phyloP scores from a whole-genome alignment of 2,797 vertebrate species.

The Craterocephalus amniculus region DNA sequence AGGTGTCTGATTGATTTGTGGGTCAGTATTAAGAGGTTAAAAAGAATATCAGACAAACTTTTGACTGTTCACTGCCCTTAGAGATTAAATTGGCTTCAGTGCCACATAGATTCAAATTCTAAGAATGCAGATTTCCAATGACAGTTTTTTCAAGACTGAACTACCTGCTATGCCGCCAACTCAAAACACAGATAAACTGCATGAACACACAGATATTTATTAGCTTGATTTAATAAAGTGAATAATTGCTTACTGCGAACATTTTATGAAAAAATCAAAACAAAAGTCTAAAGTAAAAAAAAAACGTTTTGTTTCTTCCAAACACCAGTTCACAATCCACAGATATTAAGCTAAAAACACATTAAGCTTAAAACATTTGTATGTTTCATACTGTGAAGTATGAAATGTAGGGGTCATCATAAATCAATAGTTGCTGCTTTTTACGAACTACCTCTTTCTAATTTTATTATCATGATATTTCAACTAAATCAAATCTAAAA shows the following conservation, averaged over 20 bases:
- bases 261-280: too few species aligned
- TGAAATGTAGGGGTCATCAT: too few species aligned
- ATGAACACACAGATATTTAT: neutral
- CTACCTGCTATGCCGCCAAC: constrained; percentile 31
- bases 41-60: too few species aligned
- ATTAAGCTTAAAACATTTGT: too few species aligned
- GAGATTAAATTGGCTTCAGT: constrained; percentile 55
- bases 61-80: too few species aligned
- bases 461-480: neutral
- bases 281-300: neutral
- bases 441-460: neutral
- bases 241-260: neutral
- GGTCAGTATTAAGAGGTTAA: too few species aligned
- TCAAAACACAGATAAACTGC: constrained; percentile 4
- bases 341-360: too few species aligned
- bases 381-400: too few species aligned
- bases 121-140: constrained; percentile 59
- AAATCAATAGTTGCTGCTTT: neutral
- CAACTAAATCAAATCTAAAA: neutral
- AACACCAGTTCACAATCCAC: too few species aligned
- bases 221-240: neutral
- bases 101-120: constrained; percentile 64
- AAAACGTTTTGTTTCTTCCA: neutral
- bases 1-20: too few species aligned
- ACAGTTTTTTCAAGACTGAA: constrained; percentile 54